These are phyloP conservation scores for Batillaria attramentaria DNA, from an alignment of 1,140 invertebrate species.

Conservation along the genomic window DNA sequence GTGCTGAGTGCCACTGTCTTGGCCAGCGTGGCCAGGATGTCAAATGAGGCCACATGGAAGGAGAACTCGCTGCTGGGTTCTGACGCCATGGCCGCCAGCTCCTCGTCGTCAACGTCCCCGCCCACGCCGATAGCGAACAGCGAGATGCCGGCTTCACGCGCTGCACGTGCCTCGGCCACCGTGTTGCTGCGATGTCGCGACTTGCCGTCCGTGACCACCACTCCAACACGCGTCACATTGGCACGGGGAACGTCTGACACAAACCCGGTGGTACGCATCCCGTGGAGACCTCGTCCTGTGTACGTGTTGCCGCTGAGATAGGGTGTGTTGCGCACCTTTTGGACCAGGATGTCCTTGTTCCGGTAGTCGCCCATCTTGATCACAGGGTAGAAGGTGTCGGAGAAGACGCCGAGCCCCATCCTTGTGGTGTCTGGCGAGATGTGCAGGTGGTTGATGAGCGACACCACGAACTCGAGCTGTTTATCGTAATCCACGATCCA, in stretches of 20 bases:
- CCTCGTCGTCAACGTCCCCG: neutral
- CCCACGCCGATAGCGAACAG: slow-evolving; percentile 40
- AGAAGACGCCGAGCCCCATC: slow-evolving; percentile 57
- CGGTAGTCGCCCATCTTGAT: slow-evolving; percentile 46
- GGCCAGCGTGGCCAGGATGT: slow-evolving; percentile 50
- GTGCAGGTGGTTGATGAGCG: slow-evolving; percentile 53
- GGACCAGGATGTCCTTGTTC: slow-evolving; percentile 1
- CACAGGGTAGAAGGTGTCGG: slow-evolving; percentile 39
- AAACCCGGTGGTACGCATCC: slow-evolving; percentile 29
- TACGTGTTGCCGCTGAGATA: slow-evolving; percentile 36
- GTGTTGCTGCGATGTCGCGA: slow-evolving; percentile 28
- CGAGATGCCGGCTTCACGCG: slow-evolving; percentile 14
- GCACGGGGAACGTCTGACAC: neutral
- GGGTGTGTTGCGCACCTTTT: slow-evolving; percentile 22
- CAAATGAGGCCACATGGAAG: slow-evolving; percentile 53
- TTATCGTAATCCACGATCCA: slow-evolving; percentile 48
- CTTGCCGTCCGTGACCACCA: slow-evolving; percentile 44
- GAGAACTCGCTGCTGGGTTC: slow-evolving; percentile 25
- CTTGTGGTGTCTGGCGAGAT: slow-evolving; percentile 47
- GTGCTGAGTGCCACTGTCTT: slow-evolving; percentile 52
- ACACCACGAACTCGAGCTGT: slow-evolving; percentile 54
- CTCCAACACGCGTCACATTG: slow-evolving; percentile 42
- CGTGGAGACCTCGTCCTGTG: slow-evolving; percentile 30
- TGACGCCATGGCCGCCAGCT: slow-evolving; percentile 31
- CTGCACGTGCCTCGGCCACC: slow-evolving; percentile 19